These are phyloP conservation scores for Andrena camellia DNA, from an alignment of 2,888 invertebrate species.

Conservation along the genomic window DNA sequence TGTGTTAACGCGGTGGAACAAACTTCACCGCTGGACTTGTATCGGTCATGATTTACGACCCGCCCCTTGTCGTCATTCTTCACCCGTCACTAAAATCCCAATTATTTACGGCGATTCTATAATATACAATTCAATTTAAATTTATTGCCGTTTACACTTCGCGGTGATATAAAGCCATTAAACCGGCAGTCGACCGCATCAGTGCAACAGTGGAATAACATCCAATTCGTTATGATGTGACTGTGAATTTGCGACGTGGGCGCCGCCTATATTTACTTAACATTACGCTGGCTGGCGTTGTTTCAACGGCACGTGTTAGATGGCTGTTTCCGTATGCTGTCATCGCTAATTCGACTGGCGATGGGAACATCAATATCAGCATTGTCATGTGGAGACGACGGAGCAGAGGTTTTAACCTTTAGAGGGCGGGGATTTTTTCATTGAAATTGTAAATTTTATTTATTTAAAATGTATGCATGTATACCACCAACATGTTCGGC, in stretches of 20 bases:
- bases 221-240: constrained; percentile 76
- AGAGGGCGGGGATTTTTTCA: too few relatives aligned
- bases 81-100: constrained; percentile 33
- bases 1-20: constrained; percentile 8
- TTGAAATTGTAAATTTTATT: too few relatives aligned
- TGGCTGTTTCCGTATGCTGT: not conserved
- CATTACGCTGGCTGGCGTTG: constrained; percentile 68
- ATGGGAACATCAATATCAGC: not conserved
- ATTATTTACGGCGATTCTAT: constrained; percentile 62
- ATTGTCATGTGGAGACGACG: not conserved
- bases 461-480: too few relatives aligned
- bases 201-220: constrained; percentile 62
- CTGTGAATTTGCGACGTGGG: constrained; percentile 72
- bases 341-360: constrained; percentile 3
- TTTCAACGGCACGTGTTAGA: constrained; percentile 18
- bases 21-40: constrained; percentile 7
- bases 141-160: constrained; percentile 69
- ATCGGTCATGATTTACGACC: constrained; percentile 27
- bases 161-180: constrained; percentile 70
- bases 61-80: not conserved
- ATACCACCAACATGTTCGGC: too few relatives aligned
- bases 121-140: constrained; percentile 72
- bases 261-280: constrained; percentile 70
- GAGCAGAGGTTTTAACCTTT: not conserved
- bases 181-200: constrained; percentile 55